Evolutionary conservation across 2,888 invertebrate genomes (phyloP).

Genomic region (Malacosoma neustria): DNA sequence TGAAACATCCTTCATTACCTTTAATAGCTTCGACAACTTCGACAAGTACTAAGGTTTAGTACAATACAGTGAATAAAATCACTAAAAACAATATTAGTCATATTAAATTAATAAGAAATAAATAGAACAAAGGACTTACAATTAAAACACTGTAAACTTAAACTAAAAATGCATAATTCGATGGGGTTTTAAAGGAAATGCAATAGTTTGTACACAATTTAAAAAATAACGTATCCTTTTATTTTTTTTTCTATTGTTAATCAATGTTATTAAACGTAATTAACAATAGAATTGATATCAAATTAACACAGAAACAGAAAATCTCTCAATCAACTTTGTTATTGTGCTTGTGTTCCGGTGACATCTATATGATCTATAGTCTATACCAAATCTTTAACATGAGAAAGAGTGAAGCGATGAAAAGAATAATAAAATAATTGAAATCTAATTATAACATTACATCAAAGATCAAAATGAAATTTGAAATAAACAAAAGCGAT

Average conservation of each 20-base stretch:
- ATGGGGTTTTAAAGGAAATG: constrained; percentile 14
- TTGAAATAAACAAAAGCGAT: too few relatives aligned
- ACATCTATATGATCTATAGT: too few relatives aligned
- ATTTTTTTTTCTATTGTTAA: constrained; percentile 4
- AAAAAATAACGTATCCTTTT: constrained; percentile 5
- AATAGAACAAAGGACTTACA: neutral
- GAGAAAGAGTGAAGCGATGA: too few relatives aligned
- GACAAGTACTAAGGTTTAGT: too few relatives aligned
- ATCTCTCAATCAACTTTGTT: constrained; percentile 8
- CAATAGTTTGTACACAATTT: constrained; percentile 8
- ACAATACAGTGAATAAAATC: too few relatives aligned
- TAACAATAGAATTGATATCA: constrained; percentile 23
- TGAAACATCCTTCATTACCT: too few relatives aligned
- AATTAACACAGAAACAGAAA: constrained; percentile 22
- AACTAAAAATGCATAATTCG: constrained; percentile 20
- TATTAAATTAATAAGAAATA: neutral
- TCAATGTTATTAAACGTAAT: constrained; percentile 5
- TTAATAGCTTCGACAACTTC: too few relatives aligned
- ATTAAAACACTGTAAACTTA: constrained; percentile 13
- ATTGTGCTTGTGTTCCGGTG: neutral
- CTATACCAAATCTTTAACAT: too few relatives aligned
- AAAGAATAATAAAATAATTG: too few relatives aligned
- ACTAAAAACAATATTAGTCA: too few relatives aligned
- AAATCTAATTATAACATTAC: too few relatives aligned
- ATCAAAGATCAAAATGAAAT: too few relatives aligned